Base-by-base conservation (phyloP, 2,113 vertebrate species). In the Gadus macrocephalus region DNA sequence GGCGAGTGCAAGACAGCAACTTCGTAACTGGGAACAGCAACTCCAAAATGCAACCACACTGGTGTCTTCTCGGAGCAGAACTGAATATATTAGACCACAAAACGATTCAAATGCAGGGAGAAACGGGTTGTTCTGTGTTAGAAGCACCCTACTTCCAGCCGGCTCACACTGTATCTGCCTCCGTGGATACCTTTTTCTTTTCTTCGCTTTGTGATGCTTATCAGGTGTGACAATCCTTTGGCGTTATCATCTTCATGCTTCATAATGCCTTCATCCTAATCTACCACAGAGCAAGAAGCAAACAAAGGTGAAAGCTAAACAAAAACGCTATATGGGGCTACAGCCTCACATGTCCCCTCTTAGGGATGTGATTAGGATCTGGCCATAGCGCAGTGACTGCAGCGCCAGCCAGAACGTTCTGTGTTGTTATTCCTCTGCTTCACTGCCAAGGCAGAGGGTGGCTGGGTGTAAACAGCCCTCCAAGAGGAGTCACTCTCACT, bases 351-450 rank as follows among this genome's bases (percentile, higher is more conserved):
- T 35, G 31, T 35, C 6, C 4, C 31, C 42, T 49, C 42, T 49
- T 7, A 14, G 12, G 42, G 42, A 9, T 20, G n/a, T 3, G 89
- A 92, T 91, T 85, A 81, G 15, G 70, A 92, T 91, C 90, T 89
- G 17, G 82, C 82, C 81, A 87, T 81, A 83, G 72, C 59, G 6
- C 65, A 75, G 90, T 88, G 89, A 67, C 27, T 55, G 70, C 71
- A 64, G 82, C 77, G 83, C 81, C 80, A 76, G 69, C 67, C 82
- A 22, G 66, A 81, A 80, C 69, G 55, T 14, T 14, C 55, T 58
- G 64, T 78, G 82, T 81, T 90, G 86, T 90, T 89, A 87, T 92
- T 88, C 72, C 78, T 87, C 77, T 64, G 85, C 89, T 88, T 61
- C 74, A 76, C 75, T 90, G 90, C 64, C 74, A 83, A 88, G 61